These are phyloP conservation scores for Teleogryllus occipitalis DNA, from an alignment of 1,140 invertebrate genomes.

Conservation along the genomic window DNA sequence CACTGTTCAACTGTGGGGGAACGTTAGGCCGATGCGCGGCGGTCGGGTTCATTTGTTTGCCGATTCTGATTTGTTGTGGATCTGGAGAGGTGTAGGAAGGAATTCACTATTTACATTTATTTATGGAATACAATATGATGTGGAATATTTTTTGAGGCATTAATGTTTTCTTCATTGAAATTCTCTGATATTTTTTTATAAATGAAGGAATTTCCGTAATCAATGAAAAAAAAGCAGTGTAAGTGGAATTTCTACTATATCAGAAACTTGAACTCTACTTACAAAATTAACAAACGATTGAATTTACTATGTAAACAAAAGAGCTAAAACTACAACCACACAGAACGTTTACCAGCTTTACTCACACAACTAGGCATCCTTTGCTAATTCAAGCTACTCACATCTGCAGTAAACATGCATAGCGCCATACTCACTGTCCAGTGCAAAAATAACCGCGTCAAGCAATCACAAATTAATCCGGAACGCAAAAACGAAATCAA, in stretches of 20 bases:
- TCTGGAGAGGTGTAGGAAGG: too few relatives aligned
- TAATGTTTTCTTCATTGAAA: too few relatives aligned
- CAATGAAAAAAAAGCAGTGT: too few relatives aligned
- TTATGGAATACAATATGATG: too few relatives aligned
- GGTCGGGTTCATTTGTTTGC: too few relatives aligned
- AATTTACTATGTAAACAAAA: not conserved
- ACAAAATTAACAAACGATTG: not conserved
- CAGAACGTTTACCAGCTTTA: not conserved
- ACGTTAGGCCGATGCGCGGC: too few relatives aligned
- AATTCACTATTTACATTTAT: too few relatives aligned
- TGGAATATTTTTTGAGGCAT: too few relatives aligned
- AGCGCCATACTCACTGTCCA: not conserved
- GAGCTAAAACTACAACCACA: not conserved
- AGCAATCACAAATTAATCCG: not conserved
- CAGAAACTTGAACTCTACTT: not conserved
- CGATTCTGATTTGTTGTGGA: too few relatives aligned
- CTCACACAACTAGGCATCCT: not conserved
- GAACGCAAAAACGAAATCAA: not conserved
- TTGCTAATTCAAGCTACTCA: not conserved
- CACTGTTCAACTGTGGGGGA: too few relatives aligned
- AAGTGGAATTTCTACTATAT: not conserved
- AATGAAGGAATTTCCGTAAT: too few relatives aligned
- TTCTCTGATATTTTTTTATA: too few relatives aligned
- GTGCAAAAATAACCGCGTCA: not conserved
- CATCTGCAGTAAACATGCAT: not conserved